Base-by-base conservation (phyloP, 2,888 invertebrate species). In the Sinohyriopsis cumingii region DNA sequence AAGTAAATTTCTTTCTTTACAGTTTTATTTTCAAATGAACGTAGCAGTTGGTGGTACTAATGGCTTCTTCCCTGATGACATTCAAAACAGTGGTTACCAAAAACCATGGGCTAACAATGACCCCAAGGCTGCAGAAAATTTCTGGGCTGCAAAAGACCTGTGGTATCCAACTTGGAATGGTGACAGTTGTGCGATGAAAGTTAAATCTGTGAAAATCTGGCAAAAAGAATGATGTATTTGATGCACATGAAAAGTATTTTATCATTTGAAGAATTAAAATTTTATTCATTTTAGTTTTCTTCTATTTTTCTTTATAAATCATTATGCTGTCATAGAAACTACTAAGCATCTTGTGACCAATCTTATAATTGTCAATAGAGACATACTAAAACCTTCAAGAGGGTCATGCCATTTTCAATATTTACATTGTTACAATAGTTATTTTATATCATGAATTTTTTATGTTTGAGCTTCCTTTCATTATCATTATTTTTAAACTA, bases 21-120 rank as follows among this genome's bases (percentile, higher is more conserved):
- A 74, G 73, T 76, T 76, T 61, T 76, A 70, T 69, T 24, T 77
- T 57, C 74, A 74, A 56, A 61, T 77, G 22, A 77, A 77, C 65
- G 74, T 74, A n/a, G 74, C 77, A 19, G 74, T 77, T 25, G 77
- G 77, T 25, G 77, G 77, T 28, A 77, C 74, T 15, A 77, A 69
- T 60, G 77, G 77, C 1, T 77, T 70, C 65, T 77, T 74, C 72
- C 73, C 76, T 2, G 74, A 77, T 56, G 61, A 55, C 19, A 64
- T 63, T 53, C 65, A 74, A 59, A 72, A 72, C 67, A 67, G 66
- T 6, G 65, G 55, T 9, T 65, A 67, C 24, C 24, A 18, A 25
- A 77, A 77, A 57, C 77, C 77, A 5, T 77, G 77, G 77, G 19
- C 55, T 55, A 74, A 77, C 69, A 65, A 19, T 59, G 69, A 69